A percentile compares a stretch with the other conserved stretches of the same genome.
These are phyloP conservation scores for Chiloscyllium plagiosum DNA, from an alignment of 2,113 vertebrate genomes.

Conservation along the genomic window DNA sequence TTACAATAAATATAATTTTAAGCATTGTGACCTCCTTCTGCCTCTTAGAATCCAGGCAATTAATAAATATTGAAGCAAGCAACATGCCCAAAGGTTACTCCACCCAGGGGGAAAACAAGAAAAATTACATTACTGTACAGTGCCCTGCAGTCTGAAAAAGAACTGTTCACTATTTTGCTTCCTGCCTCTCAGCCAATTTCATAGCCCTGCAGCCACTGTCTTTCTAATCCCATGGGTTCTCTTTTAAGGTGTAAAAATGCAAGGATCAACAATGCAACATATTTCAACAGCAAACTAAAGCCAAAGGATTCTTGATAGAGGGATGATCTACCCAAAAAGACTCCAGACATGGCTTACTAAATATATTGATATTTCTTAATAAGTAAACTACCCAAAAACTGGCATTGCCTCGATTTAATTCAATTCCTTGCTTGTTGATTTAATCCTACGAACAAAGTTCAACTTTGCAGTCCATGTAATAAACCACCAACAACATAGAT, in stretches of 20 bases:
- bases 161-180: not conserved
- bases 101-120: not conserved
- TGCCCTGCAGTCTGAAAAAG: not conserved
- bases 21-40: not conserved
- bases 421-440: not conserved
- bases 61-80: no score
- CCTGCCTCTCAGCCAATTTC: not conserved
- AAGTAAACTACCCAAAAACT: not conserved
- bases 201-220: not conserved
- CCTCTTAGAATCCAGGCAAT: not conserved
- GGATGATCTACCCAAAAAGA: not conserved
- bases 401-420: not conserved
- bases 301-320: slow-evolving; percentile 1
- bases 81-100: not conserved
- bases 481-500: not conserved
- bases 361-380: not conserved
- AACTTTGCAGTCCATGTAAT: not conserved
- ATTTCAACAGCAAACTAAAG: not conserved
- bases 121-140: not conserved
- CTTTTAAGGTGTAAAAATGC: not conserved
- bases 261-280: not conserved
- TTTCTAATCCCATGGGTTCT: not conserved
- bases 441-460: not conserved
- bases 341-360: slow-evolving; percentile 9
- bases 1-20: not conserved